phyloP scores from a whole-genome alignment of 2,113 vertebrate genomes.

The Halichoerus grypus region DNA sequence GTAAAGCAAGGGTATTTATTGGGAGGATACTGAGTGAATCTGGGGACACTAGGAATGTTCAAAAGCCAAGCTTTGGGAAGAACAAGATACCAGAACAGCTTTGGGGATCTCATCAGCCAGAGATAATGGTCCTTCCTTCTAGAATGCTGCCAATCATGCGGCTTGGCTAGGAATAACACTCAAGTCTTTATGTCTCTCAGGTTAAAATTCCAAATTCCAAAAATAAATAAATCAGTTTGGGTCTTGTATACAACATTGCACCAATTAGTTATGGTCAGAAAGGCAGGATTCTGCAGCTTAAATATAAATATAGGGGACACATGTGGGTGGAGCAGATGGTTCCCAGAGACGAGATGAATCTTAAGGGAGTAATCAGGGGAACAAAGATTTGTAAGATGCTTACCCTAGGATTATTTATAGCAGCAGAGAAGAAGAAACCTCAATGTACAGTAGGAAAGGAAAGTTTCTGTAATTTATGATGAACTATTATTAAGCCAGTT shows the following conservation, averaged over 20 bases:
- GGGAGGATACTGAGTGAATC: neutral
- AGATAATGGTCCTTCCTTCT: neutral
- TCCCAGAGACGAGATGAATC: neutral
- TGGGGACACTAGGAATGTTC: neutral
- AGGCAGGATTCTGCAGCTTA: constrained; percentile 27
- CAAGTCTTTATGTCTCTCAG: neutral
- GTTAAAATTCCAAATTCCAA: constrained; percentile 18
- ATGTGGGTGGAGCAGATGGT: neutral
- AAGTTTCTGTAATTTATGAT: neutral
- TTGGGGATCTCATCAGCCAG: neutral
- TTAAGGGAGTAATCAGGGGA: neutral
- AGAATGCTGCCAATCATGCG: neutral
- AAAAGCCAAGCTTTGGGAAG: neutral
- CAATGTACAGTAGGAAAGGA: neutral
- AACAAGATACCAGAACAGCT: neutral
- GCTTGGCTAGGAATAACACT: neutral
- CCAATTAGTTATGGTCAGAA: neutral
- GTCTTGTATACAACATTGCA: neutral
- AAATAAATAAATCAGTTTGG: neutral
- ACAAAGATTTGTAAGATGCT: neutral
- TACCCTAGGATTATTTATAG: neutral
- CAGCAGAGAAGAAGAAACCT: neutral
- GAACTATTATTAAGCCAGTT: neutral
- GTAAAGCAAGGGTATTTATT: neutral
- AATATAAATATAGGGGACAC: neutral